Evolutionary conservation across 2,888 invertebrate genomes (phyloP).

Genomic region (Lordiphosa andalusiaca): DNA sequence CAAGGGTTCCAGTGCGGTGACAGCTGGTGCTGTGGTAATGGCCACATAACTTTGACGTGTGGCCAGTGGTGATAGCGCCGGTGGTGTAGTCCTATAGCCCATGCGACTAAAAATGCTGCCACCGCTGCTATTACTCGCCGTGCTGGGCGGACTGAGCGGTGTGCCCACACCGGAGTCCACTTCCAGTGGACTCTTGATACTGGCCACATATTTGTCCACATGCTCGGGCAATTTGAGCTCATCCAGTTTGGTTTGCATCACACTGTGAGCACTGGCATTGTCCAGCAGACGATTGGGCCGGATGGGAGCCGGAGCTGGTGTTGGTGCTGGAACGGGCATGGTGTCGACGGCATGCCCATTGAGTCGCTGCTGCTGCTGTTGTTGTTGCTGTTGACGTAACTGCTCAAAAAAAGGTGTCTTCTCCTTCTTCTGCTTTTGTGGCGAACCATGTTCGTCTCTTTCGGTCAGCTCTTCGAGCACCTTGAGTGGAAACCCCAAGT

Average conservation of each 20-base stretch:
- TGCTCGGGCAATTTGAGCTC: slow-evolving; percentile 78
- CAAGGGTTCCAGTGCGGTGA: slow-evolving; percentile 31
- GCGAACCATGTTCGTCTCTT: slow-evolving; percentile 80
- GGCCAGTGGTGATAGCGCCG: slow-evolving; percentile 70
- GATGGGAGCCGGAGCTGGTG: slow-evolving; percentile 47
- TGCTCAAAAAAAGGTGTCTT: slow-evolving; percentile 85
- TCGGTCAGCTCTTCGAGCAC: slow-evolving; percentile 80
- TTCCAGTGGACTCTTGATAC: slow-evolving; percentile 78
- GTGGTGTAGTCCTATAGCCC: slow-evolving; percentile 76
- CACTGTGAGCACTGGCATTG: slow-evolving; percentile 52
- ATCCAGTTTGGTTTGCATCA: slow-evolving; percentile 68
- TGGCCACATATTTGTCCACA: slow-evolving; percentile 76
- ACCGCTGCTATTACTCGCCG: slow-evolving; percentile 67
- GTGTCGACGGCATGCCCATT: slow-evolving; percentile 41
- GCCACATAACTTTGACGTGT: slow-evolving; percentile 56
- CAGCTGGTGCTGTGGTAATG: slow-evolving; percentile 43
- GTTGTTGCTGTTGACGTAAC: slow-evolving; percentile 83
- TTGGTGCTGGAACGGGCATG: slow-evolving; percentile 54
- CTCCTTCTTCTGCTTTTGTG: slow-evolving; percentile 78
- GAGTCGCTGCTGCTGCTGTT: slow-evolving; percentile 41
- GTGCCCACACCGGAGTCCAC: slow-evolving; percentile 86
- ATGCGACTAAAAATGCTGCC: slow-evolving; percentile 77
- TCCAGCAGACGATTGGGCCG: slow-evolving; percentile 76
- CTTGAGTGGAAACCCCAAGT: slow-evolving; percentile 80
- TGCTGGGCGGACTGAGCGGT: slow-evolving; percentile 83